These are phyloP conservation scores for Aquatica leii DNA, from an alignment of 2,888 invertebrate genomes.

Conservation along the genomic window DNA sequence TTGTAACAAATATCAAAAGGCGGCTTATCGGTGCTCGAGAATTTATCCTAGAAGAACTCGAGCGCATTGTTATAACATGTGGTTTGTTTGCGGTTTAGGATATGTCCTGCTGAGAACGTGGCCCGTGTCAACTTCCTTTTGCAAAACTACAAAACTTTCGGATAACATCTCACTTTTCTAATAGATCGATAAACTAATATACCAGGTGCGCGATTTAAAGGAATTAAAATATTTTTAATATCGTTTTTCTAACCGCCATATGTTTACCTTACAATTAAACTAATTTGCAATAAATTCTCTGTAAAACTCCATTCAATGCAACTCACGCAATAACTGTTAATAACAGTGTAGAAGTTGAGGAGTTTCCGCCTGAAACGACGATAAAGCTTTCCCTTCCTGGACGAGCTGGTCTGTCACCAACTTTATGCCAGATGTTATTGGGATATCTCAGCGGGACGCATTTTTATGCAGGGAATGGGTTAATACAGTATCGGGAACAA, in stretches of 20 bases:
- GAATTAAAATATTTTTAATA: background rate
- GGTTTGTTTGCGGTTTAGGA: slow-evolving; percentile 55
- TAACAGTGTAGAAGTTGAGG: slow-evolving; percentile 30
- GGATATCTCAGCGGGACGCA: slow-evolving; percentile 42
- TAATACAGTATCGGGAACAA: slow-evolving; percentile 33
- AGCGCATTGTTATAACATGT: slow-evolving; percentile 46
- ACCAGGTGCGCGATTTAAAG: slow-evolving; percentile 14
- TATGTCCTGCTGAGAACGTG: slow-evolving; percentile 51
- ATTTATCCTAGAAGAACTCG: slow-evolving; percentile 40
- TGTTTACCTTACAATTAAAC: slow-evolving; percentile 42
- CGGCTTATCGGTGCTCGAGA: slow-evolving; percentile 48
- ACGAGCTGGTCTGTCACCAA: slow-evolving; percentile 27
- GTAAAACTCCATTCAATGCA: slow-evolving; percentile 24
- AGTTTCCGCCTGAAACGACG: slow-evolving; percentile 30
- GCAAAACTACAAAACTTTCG: slow-evolving; percentile 1
- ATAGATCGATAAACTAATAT: slow-evolving; percentile 1
- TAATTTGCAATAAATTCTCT: slow-evolving; percentile 46
- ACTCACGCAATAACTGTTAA: slow-evolving; percentile 34
- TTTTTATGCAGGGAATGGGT: slow-evolving; percentile 41
- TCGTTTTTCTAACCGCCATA: slow-evolving; percentile 20
- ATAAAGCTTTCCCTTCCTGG: slow-evolving; percentile 26
- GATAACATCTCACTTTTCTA: slow-evolving; percentile 10
- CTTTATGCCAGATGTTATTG: slow-evolving; percentile 43
- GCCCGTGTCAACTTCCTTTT: slow-evolving; percentile 51
- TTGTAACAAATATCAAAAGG: slow-evolving; percentile 54